These are phyloP conservation scores for Bucco capensis DNA, from an alignment of 2,113 vertebrate species.

Conservation along the genomic window DNA sequence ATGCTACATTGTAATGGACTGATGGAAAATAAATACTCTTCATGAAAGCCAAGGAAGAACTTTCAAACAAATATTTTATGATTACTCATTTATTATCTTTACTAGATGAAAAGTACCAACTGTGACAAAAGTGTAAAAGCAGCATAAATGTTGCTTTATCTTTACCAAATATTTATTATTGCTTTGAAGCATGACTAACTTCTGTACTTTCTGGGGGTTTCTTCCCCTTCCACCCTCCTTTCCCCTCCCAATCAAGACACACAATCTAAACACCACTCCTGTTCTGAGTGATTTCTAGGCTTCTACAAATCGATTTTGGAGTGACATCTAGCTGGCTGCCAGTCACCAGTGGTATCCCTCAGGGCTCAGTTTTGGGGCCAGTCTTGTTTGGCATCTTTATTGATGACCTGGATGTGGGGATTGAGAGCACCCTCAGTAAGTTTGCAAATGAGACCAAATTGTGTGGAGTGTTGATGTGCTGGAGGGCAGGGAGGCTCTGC, in stretches of 20 bases:
- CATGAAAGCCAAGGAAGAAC: slow-evolving; percentile 61
- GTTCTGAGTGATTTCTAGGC: neutral
- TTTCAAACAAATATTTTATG: slow-evolving; percentile 55
- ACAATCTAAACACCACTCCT: neutral
- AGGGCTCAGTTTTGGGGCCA: too few relatives aligned
- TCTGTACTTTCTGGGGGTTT: slow-evolving; percentile 1
- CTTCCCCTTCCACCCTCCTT: neutral
- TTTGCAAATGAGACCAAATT: too few relatives aligned
- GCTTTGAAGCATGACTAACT: slow-evolving; percentile 21
- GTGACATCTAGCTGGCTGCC: too few relatives aligned
- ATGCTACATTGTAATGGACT: slow-evolving; percentile 53
- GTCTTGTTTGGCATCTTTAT: too few relatives aligned
- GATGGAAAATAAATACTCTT: slow-evolving; percentile 70
- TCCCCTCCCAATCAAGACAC: neutral
- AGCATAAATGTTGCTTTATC: slow-evolving; percentile 32
- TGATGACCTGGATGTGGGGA: too few relatives aligned
- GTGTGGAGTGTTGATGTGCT: too few relatives aligned
- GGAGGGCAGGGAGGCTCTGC: too few relatives aligned
- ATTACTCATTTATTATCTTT: slow-evolving; percentile 52
- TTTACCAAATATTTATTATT: slow-evolving; percentile 36
- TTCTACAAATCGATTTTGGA: neutral
- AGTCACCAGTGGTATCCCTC: too few relatives aligned
- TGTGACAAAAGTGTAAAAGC: slow-evolving; percentile 28
- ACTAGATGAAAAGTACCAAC: neutral
- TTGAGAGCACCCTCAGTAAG: too few relatives aligned